phyloP scores from a whole-genome alignment of 2,797 vertebrate species.

The Rhynchonycteris naso region DNA sequence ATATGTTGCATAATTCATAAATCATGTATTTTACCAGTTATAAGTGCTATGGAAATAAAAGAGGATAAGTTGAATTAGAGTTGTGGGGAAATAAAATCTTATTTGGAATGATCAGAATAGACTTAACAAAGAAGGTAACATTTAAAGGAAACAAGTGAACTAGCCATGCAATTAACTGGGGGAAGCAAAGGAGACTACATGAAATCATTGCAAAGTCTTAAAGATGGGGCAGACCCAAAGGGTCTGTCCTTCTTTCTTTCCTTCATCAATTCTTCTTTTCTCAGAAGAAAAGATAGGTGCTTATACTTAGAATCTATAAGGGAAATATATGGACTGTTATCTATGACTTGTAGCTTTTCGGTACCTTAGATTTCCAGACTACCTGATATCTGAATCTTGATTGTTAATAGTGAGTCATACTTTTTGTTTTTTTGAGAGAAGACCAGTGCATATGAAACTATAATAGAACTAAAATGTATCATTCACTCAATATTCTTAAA shows the following conservation, averaged over 20 bases:
- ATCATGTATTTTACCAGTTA: not conserved
- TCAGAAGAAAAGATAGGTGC: not conserved
- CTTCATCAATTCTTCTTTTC: not conserved
- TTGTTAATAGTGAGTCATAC: not conserved
- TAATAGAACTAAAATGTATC: not conserved
- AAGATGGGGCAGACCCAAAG: not conserved
- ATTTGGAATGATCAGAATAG: not conserved
- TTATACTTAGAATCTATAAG: not conserved
- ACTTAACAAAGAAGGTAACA: not conserved
- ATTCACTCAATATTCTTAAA: not conserved
- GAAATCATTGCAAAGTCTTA: not conserved
- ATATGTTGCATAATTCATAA: not conserved
- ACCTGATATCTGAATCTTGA: not conserved
- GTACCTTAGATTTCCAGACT: not conserved
- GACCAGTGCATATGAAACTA: not conserved
- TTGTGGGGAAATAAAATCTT: not conserved
- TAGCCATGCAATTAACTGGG: not conserved
- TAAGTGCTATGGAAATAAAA: not conserved
- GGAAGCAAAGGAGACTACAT: not conserved
- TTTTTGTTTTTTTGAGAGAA: not conserved
- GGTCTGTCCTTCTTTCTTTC: not conserved
- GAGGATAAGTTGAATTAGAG: not conserved
- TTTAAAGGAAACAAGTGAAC: not conserved
- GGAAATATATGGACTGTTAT: not conserved
- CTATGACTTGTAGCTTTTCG: not conserved